Conservation (phyloP, 2,797 vertebrate species). For the Mastacembelus armatus region DNA sequence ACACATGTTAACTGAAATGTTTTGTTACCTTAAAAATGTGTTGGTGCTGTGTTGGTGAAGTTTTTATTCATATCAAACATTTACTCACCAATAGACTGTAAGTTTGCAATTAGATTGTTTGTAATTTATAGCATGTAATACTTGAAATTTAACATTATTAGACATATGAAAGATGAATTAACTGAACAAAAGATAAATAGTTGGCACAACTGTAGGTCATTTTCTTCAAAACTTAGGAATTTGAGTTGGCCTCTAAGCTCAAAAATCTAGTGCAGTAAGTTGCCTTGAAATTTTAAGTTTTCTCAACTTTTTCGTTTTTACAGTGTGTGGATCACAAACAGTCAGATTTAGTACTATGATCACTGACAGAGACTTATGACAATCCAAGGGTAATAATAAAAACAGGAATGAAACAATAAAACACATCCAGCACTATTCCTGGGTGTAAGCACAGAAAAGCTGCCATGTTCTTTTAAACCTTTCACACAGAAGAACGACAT, state of each 20-base stretch:
- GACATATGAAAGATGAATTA: too few relatives aligned
- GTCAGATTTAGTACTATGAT: constrained; percentile 1
- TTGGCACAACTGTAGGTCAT: too few relatives aligned
- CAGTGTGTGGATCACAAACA: constrained; percentile 8
- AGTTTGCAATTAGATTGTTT: too few relatives aligned
- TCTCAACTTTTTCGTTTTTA: background rate
- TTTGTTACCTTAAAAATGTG: too few relatives aligned
- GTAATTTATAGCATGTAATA: too few relatives aligned
- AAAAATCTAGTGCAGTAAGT: background rate
- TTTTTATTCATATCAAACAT: too few relatives aligned
- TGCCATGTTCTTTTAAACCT: constrained; percentile 19
- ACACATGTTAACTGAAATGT: too few relatives aligned
- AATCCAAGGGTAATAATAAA: constrained; percentile 4
- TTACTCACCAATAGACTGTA: too few relatives aligned
- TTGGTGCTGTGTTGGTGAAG: too few relatives aligned
- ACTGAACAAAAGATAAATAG: too few relatives aligned
- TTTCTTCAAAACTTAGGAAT: background rate
- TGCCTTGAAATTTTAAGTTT: background rate
- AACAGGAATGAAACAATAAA: constrained; percentile 4
- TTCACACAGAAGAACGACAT: constrained; percentile 29
- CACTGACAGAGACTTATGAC: constrained; percentile 8
- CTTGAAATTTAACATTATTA: too few relatives aligned
- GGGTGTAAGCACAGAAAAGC: constrained; percentile 19
- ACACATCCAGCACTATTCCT: constrained; percentile 13
- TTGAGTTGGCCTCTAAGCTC: background rate